phyloP scores from a whole-genome alignment of 1,140 invertebrate species.

The Magallana ariakensis region DNA sequence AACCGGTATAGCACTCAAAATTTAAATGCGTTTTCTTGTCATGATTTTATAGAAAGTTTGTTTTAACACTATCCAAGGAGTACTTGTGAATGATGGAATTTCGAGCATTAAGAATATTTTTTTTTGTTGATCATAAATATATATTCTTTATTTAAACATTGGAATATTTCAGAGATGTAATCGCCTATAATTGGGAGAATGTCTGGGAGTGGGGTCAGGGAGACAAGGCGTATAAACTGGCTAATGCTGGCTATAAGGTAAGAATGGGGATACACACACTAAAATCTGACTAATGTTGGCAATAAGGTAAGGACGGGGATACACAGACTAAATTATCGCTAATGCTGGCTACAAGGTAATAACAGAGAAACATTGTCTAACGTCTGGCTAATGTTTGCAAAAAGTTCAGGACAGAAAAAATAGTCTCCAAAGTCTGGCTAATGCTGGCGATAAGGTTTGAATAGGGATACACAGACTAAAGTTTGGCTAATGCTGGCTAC shows the following conservation, averaged over 20 bases:
- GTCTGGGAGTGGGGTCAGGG: conserved; percentile 73
- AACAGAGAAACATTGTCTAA: not conserved
- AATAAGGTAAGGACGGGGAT: conserved; percentile 65
- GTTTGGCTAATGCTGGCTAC: not conserved
- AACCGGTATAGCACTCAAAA: not conserved
- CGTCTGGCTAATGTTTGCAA: conserved; percentile 56
- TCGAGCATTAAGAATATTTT: too few species aligned
- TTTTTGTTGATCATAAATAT: too few species aligned
- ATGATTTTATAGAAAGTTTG: too few species aligned
- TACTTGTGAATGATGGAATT: too few species aligned
- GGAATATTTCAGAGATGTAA: conserved; percentile 55
- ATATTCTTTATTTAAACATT: not conserved
- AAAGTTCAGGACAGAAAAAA: conserved; percentile 60
- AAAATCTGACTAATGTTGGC: conserved; percentile 59
- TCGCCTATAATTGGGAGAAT: conserved; percentile 70
- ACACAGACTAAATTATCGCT: not conserved
- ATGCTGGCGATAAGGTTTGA: conserved; percentile 72
- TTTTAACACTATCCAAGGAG: too few species aligned
- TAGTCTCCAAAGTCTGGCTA: conserved; percentile 4
- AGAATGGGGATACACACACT: not conserved
- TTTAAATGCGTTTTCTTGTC: not conserved
- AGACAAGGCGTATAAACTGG: conserved; percentile 70
- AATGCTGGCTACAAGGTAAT: not conserved
- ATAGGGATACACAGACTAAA: not conserved
- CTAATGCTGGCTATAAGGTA: conserved; percentile 75